Evolutionary conservation across 2,888 invertebrate species (phyloP), one percentile per base, ranked within the genome.

Genomic region (Megamerina dolium): DNA sequence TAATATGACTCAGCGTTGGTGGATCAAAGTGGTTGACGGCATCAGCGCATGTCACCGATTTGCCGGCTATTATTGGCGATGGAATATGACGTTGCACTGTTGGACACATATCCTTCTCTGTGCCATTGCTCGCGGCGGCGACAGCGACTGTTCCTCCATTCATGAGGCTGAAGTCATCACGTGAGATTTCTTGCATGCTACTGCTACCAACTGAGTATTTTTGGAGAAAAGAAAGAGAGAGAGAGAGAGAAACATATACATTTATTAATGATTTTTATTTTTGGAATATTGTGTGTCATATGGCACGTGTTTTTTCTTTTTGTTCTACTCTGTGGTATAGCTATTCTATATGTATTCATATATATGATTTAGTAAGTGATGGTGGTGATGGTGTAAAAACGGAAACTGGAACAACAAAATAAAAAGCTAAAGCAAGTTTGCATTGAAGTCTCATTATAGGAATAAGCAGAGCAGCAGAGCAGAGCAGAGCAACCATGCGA

Each of bases 141-240:
- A n/a, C n/a, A 14, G 53, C 52, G 43, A 51, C 56, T 17, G 46
- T 41, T 14, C 46, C 55, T 45, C 58, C 60, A 43, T 57, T 60
- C 44, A 63, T 47, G 41, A 62, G 54, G 45, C 54, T 53, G 47
- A 62, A 60, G 35, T 64, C 64, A 38, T 63, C 62, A 43, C 60
- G 57, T 20, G 60, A 56, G 51, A 60, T 57, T 45, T 71, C 68
- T 57, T 71, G 70, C 70, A 72, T 72, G 49, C 61, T 68, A 54
- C 57, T 58, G 50, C 55, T 55, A 50, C 55, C 56, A 60, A 49
- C 23, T 45, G 32, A 10, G 6, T 18, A 8, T n/a, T 16, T 27
- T 26, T 26, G 17, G 5, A 27, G 17, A 16, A 17, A 27, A 9
- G 12, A 17, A 20, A 16, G 8, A 6, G 19, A 30, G 19, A 6